phyloP scores from a whole-genome alignment of 2,797 vertebrate genomes.

The Chelidonichthys spinosus region DNA sequence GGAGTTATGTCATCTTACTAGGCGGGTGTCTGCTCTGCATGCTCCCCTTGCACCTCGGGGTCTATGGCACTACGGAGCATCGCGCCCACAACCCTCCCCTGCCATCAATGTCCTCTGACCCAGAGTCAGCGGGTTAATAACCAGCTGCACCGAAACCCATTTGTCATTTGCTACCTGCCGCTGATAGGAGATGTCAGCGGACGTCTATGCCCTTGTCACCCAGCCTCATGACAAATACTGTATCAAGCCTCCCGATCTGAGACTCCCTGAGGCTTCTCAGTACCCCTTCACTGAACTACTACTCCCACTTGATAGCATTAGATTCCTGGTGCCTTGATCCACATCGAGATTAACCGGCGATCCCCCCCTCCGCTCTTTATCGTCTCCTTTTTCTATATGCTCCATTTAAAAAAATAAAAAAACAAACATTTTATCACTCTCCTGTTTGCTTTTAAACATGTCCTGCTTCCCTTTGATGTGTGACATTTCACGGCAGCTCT shows the following conservation, averaged over 20 bases:
- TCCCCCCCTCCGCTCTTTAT: constrained; percentile 39
- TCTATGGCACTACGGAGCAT: constrained; percentile 47
- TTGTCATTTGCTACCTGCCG: constrained; percentile 76
- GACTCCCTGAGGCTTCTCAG: constrained; percentile 62
- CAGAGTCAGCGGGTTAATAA: constrained; percentile 79
- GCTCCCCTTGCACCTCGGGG: constrained; percentile 27
- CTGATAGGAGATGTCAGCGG: constrained; percentile 75
- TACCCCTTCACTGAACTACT: constrained; percentile 61
- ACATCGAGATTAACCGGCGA: constrained; percentile 57
- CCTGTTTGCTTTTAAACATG: constrained; percentile 41
- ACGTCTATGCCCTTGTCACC: constrained; percentile 76
- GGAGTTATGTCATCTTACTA: constrained; percentile 16
- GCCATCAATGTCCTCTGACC: constrained; percentile 66
- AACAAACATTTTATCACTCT: background rate
- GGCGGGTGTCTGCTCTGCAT: constrained; percentile 1
- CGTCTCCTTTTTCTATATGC: constrained; percentile 34
- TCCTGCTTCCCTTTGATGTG: constrained; percentile 53
- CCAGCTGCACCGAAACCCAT: constrained; percentile 69
- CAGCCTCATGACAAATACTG: constrained; percentile 70
- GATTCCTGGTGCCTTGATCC: constrained; percentile 65
- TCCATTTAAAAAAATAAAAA: background rate
- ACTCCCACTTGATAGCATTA: constrained; percentile 68
- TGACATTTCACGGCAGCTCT: constrained; percentile 34
- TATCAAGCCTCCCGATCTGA: constrained; percentile 64
- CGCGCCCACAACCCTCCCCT: constrained; percentile 63